Evolutionary conservation across 2,113 vertebrate species (phyloP), one percentile per base, ranked within the genome.

Genomic region (Stercorarius parasiticus): DNA sequence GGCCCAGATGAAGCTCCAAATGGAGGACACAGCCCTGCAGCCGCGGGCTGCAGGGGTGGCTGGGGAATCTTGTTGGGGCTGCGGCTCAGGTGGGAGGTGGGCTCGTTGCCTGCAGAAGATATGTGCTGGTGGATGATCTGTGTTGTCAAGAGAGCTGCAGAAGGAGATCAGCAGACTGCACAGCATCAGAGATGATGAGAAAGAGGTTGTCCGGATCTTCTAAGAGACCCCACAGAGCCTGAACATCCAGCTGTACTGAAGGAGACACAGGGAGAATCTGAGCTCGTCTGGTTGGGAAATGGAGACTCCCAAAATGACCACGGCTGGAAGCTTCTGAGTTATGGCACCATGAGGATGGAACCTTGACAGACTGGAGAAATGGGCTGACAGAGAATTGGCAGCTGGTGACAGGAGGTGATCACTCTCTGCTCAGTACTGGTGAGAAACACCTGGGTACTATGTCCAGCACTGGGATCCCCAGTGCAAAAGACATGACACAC

Each of bases 81-180:
- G 23, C 12, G n/a, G 50, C 58, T 59, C 18, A 20, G 43, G 10
- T 40, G 55, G 34, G 13, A 81, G 16, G 22, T 25, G 36, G 40
- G 22, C 10, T 90, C 11, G 2, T 14, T 29, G 38, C n/a, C 27
- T 40, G 58, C 45, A 56, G 32, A 26, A 71, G 29, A 4, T n/a
- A 10, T 16, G 34, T 0, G 6, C 36, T 49, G 30, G 3, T 49
- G 26, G 30, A 58, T 6, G n/a, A 9, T 36, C n/a, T 50, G 27
- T 61, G 45, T 62, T 0, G 0, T 3, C 53, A 59, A 55, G 34
- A n/a, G 42, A 81, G 49, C 43, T 64, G n/a, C 1, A 3, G 43
- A 58, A 83, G 20, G n/a, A 80, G 34, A 56, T 25, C 3, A 16
- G 26, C 13, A 77, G 34, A 22, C 15, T 26, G 9, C 6, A 3